Evolutionary conservation across 1,140 invertebrate species (phyloP).

Genomic region (Plutomurus gul): DNA sequence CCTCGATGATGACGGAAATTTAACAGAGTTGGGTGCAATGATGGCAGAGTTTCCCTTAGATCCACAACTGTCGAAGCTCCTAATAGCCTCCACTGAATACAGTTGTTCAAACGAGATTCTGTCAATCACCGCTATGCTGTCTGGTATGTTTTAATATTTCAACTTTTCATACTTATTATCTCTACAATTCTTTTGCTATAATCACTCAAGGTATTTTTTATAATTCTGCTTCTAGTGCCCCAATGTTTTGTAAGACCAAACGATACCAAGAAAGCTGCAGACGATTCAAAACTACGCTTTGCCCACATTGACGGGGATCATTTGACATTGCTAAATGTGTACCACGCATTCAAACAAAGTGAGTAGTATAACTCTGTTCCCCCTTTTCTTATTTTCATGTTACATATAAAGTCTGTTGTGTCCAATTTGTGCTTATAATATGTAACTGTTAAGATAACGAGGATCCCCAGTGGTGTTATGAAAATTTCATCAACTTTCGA

Average conservation of each 20-base stretch:
- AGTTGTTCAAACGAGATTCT: slow-evolving; percentile 99
- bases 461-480: slow-evolving; percentile 98
- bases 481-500: slow-evolving; percentile 98
- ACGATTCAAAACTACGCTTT: slow-evolving; percentile 98
- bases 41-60: slow-evolving; percentile 99
- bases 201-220: neutral
- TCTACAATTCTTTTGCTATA: neutral
- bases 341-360: slow-evolving; percentile 99
- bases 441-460: slow-evolving; percentile 66
- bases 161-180: neutral
- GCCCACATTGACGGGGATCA: slow-evolving; percentile 99
- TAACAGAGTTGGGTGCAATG: slow-evolving; percentile 94
- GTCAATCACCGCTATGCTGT: slow-evolving; percentile 98
- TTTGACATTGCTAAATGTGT: slow-evolving; percentile 89
- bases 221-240: slow-evolving; percentile 72
- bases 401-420: neutral
- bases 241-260: slow-evolving; percentile 99
- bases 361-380: slow-evolving; percentile 63
- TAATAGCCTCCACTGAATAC: slow-evolving; percentile 94
- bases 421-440: neutral
- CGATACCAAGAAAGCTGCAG: slow-evolving; percentile 97
- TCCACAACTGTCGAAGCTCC: slow-evolving; percentile 98
- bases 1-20: slow-evolving; percentile 93
- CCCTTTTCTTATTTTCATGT: neutral
- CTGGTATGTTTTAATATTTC: slow-evolving; percentile 71